Percentiles rank a stretch among this genome's conserved stretches.
Conservation (phyloP, 2,888 invertebrate genomes). For the Drosophila birchii region DNA sequence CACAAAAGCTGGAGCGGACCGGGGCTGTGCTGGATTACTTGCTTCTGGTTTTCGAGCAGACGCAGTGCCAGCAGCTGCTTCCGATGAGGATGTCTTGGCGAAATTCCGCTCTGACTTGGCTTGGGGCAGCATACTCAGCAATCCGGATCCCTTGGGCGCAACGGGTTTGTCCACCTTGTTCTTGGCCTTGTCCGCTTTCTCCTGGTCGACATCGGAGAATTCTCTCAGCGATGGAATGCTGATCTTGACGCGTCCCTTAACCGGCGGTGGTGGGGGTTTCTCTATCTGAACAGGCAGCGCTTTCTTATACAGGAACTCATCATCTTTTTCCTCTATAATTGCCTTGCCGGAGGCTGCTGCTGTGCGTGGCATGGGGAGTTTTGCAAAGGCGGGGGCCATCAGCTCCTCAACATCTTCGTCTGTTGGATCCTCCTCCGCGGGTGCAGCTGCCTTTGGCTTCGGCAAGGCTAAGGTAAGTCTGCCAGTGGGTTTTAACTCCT, state of each 20-base stretch:
- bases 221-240: conserved; percentile 89
- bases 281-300: conserved; percentile 80
- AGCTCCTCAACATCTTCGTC: conserved; percentile 35
- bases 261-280: conserved; percentile 74
- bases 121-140: conserved; percentile 89
- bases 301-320: conserved; percentile 88
- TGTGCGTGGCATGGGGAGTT: conserved; percentile 80
- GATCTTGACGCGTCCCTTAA: conserved; percentile 87
- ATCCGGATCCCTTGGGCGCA: conserved; percentile 83
- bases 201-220: conserved; percentile 80
- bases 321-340: conserved; percentile 86
- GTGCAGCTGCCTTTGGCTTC: conserved; percentile 66
- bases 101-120: conserved; percentile 85
- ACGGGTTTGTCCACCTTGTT: conserved; percentile 32
- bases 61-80: not conserved
- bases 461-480: conserved; percentile 72
- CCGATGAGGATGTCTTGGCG: conserved; percentile 43
- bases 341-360: not conserved
- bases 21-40: not conserved
- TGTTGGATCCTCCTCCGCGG: conserved; percentile 5
- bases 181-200: conserved; percentile 63
- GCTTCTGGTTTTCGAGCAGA: not conserved
- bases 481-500: conserved; percentile 37
- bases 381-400: conserved; percentile 72
- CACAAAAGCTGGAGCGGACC: conserved; percentile 74